phyloP scores from a whole-genome alignment of 2,888 invertebrate species.

The Mimachlamys varia region DNA sequence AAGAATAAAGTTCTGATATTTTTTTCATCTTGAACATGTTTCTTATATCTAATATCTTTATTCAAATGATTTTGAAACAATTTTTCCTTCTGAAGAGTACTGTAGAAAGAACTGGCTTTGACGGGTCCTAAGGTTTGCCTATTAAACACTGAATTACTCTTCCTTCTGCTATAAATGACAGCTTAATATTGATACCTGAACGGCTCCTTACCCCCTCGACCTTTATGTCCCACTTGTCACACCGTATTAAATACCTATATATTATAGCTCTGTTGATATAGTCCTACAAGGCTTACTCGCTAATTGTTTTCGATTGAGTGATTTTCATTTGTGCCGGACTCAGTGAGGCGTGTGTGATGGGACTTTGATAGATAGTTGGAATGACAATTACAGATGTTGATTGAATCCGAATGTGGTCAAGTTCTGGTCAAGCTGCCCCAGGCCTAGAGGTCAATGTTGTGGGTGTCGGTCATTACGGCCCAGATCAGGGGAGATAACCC shows the following conservation, averaged over 20 bases:
- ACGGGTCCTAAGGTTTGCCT: too few species aligned
- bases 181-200: neutral
- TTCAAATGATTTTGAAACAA: too few species aligned
- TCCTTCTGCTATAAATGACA: neutral
- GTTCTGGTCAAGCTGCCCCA: neutral
- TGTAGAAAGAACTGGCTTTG: too few species aligned
- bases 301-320: neutral
- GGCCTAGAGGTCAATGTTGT: neutral
- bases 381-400: slow-evolving; percentile 11
- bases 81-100: too few species aligned
- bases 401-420: slow-evolving; percentile 18
- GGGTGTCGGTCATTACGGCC: neutral
- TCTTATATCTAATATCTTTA: too few species aligned
- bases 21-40: too few species aligned
- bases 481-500: slow-evolving; percentile 21
- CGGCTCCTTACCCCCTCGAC: neutral
- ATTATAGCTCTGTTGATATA: neutral
- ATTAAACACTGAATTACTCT: too few species aligned
- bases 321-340: neutral
- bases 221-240: neutral
- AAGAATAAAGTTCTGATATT: too few species aligned
- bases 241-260: neutral
- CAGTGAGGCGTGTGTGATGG: neutral
- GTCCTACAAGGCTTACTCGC: neutral
- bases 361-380: neutral